Evolutionary conservation across 2,888 invertebrate species (phyloP).

Genomic region (Papilio protenor): DNA sequence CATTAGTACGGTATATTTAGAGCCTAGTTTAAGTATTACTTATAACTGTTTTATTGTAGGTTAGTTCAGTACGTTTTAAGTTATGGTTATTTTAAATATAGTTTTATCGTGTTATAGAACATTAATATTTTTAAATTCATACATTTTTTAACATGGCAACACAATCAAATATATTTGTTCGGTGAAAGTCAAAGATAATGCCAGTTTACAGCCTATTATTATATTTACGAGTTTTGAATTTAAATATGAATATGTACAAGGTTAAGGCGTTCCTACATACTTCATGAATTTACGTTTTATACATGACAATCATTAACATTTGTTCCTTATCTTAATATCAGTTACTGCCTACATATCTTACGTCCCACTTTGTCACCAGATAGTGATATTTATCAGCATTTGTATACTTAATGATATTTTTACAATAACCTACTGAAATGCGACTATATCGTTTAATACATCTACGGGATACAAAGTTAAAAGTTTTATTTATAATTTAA

Average conservation of each 20-base stretch:
- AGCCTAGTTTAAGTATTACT: not conserved
- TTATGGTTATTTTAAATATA: not conserved
- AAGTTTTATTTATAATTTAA: not conserved
- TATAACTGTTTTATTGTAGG: not conserved
- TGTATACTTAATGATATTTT: conserved; percentile 45
- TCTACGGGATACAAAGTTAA: not conserved
- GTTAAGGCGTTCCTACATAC: not conserved
- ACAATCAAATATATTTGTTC: conserved; percentile 4
- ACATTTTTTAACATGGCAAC: not conserved
- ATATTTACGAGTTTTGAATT: not conserved
- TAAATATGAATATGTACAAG: not conserved
- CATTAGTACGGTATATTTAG: not conserved
- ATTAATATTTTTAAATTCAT: not conserved
- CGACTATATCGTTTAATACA: not conserved
- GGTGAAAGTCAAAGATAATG: conserved; percentile 19
- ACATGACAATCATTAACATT: conserved; percentile 51
- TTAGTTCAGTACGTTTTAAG: not conserved
- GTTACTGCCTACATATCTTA: conserved; percentile 56
- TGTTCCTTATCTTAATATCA: conserved; percentile 67
- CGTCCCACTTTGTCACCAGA: conserved; percentile 65
- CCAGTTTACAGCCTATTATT: not conserved
- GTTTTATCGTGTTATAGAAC: not conserved
- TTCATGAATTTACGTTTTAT: conserved; percentile 2
- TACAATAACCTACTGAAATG: conserved; percentile 25
- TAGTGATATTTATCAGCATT: conserved; percentile 61